phyloP scores from a whole-genome alignment of 1,140 invertebrate species.

The Neocloeon triangulifer region DNA sequence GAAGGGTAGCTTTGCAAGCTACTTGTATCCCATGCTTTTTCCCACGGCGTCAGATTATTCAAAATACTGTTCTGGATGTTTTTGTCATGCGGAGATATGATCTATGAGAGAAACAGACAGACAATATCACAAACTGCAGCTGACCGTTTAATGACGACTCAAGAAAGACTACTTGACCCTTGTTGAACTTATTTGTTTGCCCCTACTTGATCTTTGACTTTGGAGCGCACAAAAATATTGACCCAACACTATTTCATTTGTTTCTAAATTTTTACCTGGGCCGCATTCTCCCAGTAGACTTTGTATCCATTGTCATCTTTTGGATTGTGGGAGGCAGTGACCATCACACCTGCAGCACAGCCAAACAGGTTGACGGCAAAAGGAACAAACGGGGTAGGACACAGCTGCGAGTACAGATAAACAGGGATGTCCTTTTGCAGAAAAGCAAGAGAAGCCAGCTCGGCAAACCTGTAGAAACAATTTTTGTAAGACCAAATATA shows the following conservation, averaged over 20 bases:
- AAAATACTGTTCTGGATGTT: constrained; percentile 63
- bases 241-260: too few relatives aligned
- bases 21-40: constrained; percentile 37
- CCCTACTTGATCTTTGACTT: constrained; percentile 3
- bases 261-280: constrained; percentile 49
- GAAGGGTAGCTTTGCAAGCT: constrained; percentile 14
- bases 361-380: constrained; percentile 48
- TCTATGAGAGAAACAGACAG: constrained; percentile 26
- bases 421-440: constrained; percentile 53
- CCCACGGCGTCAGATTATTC: constrained; percentile 46
- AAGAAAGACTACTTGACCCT: neutral
- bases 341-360: constrained; percentile 69
- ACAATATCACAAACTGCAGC: too few relatives aligned
- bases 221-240: too few relatives aligned
- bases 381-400: constrained; percentile 85
- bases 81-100: constrained; percentile 78
- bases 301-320: constrained; percentile 99
- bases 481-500: too few relatives aligned
- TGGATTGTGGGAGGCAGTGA: constrained; percentile 97
- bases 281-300: constrained; percentile 86
- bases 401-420: constrained; percentile 56
- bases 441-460: constrained; percentile 70
- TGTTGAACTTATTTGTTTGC: too few relatives aligned
- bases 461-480: constrained; percentile 83
- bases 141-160: too few relatives aligned